These are phyloP conservation scores for Mycteria americana DNA, from an alignment of 2,797 vertebrate genomes.

Conservation along the genomic window DNA sequence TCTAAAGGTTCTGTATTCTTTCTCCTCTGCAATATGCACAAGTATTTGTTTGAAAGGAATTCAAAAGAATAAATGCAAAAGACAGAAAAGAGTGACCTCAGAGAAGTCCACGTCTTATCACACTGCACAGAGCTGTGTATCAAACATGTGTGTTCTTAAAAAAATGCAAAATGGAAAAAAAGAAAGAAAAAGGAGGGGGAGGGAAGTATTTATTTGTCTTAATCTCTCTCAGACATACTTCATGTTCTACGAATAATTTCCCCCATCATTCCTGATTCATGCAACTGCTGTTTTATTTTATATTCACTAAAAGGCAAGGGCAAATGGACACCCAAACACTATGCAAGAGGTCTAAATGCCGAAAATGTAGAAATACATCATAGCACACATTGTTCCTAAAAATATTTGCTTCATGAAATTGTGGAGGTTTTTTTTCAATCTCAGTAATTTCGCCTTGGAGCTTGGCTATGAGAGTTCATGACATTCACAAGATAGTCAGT, in stretches of 20 bases:
- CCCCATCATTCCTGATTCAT: background rate
- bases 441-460: background rate
- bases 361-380: constrained; percentile 4
- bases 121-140: constrained; percentile 29
- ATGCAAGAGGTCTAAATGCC: constrained; percentile 9
- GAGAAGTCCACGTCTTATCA: constrained; percentile 21
- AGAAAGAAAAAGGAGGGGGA: background rate
- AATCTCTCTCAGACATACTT: constrained; percentile 59
- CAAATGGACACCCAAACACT: background rate
- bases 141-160: constrained; percentile 32
- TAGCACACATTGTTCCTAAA: background rate
- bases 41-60: constrained; percentile 44
- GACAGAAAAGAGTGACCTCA: constrained; percentile 28
- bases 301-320: constrained; percentile 13
- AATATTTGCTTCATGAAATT: background rate
- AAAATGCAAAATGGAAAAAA: background rate
- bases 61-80: constrained; percentile 20
- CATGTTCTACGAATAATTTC: constrained; percentile 17
- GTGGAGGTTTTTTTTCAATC: background rate
- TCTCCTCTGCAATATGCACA: constrained; percentile 37
- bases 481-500: background rate
- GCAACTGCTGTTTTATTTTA: background rate
- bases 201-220: constrained; percentile 56
- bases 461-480: background rate
- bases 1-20: constrained; percentile 53